Percentiles rank a stretch among this genome's conserved stretches.
Conservation (phyloP, 2,113 vertebrate genomes). For the Octodon degus region DNA sequence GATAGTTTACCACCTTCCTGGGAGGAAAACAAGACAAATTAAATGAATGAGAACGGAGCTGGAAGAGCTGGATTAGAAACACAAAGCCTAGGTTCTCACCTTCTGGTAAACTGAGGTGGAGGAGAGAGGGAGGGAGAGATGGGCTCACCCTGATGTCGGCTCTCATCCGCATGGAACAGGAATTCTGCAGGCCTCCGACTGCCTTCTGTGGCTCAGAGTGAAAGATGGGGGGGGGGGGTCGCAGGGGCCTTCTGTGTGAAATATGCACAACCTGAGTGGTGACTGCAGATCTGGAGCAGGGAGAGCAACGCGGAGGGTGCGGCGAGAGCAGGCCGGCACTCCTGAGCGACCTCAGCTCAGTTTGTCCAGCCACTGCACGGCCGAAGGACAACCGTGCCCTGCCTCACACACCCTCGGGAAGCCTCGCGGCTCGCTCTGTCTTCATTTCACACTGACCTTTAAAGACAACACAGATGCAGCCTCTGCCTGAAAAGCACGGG, state of each 20-base stretch:
- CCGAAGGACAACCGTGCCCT: not conserved
- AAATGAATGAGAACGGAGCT: not conserved
- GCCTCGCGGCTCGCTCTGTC: not conserved
- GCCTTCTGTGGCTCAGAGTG: not conserved
- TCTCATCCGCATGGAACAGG: not conserved
- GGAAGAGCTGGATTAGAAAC: not conserved
- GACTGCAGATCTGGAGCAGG: not conserved
- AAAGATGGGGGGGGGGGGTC: not conserved
- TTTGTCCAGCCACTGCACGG: not conserved
- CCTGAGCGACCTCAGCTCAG: not conserved
- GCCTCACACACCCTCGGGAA: not conserved
- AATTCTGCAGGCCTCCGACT: not conserved
- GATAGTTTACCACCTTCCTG: not conserved
- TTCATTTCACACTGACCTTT: constrained; percentile 30
- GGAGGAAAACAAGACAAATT: not conserved
- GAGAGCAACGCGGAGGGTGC: not conserved
- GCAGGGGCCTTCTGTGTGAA: not conserved
- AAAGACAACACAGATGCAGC: not conserved
- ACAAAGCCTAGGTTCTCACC: not conserved
- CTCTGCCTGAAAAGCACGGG: not conserved
- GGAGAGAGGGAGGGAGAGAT: not conserved
- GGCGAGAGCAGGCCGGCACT: not conserved
- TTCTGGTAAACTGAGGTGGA: not conserved
- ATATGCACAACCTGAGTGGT: not conserved
- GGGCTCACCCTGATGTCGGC: not conserved